These are phyloP conservation scores for Adela reaumurella DNA, from an alignment of 2,888 invertebrate genomes.

Conservation along the genomic window DNA sequence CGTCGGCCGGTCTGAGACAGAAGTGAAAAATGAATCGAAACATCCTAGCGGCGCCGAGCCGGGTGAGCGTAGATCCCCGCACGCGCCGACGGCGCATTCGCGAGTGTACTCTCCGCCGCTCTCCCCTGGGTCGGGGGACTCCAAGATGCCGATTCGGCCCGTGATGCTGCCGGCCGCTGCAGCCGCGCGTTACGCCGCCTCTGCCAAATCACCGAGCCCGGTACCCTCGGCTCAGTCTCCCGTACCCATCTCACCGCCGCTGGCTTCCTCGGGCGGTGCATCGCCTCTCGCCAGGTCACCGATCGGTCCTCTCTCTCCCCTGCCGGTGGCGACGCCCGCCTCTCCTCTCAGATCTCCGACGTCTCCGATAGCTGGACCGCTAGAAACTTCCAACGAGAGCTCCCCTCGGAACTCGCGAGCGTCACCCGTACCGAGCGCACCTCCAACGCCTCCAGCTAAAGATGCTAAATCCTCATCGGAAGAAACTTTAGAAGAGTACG, in stretches of 20 bases:
- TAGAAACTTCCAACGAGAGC: slow-evolving; percentile 17
- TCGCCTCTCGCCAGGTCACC: neutral
- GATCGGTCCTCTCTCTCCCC: neutral
- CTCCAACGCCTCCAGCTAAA: neutral
- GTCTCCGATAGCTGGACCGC: slow-evolving; percentile 28
- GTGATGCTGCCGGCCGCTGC: slow-evolving; percentile 37
- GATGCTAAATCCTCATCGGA: slow-evolving; percentile 19
- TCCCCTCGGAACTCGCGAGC: slow-evolving; percentile 17
- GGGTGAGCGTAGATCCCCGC: slow-evolving; percentile 12
- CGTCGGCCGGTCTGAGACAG: slow-evolving; percentile 30
- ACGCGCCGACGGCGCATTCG: slow-evolving; percentile 30
- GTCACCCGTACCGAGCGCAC: neutral
- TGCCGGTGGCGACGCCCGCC: neutral
- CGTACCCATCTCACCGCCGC: slow-evolving; percentile 18
- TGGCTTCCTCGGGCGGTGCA: slow-evolving; percentile 11
- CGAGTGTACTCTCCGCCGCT: slow-evolving; percentile 51
- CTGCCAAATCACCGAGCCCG: slow-evolving; percentile 44
- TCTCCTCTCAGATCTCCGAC: slow-evolving; percentile 25
- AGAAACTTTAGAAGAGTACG: slow-evolving; percentile 23
- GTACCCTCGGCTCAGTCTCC: slow-evolving; percentile 29
- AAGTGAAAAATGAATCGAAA: slow-evolving; percentile 30
- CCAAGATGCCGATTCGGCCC: slow-evolving; percentile 34
- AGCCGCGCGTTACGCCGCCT: slow-evolving; percentile 28
- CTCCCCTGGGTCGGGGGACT: slow-evolving; percentile 59
- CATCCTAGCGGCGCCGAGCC: slow-evolving; percentile 25